These are phyloP conservation scores for Pocillopora meandrina DNA, from an alignment of 92 coral and sea anemone genomes.

Conservation along the genomic window DNA sequence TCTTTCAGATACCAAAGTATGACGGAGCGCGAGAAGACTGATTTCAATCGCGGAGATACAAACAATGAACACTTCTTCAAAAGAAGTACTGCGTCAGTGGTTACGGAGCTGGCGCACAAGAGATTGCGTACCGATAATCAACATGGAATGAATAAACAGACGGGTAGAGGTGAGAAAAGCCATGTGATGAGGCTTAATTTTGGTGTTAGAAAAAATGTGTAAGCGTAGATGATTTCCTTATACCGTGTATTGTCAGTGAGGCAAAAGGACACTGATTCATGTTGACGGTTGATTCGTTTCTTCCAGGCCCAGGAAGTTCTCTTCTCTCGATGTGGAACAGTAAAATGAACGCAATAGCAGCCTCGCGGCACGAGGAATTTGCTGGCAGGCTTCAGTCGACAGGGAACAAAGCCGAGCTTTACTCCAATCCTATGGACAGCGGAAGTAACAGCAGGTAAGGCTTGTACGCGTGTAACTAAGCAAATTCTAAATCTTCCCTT, in stretches of 20 bases:
- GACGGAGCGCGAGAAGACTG: conserved; percentile 95
- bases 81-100: conserved; percentile 70
- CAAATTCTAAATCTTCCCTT: too few relatives aligned
- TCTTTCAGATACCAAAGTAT: conserved; percentile 75
- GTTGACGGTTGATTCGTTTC: background rate
- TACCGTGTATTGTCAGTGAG: background rate
- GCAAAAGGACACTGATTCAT: background rate
- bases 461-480: too few relatives aligned
- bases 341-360: conserved; percentile 90
- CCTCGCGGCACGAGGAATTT: conserved; percentile 96
- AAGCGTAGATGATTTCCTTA: background rate
- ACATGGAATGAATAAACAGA: conserved; percentile 46
- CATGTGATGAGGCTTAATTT: background rate
- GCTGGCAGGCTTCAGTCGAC: conserved; percentile 86
- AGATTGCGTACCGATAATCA: conserved; percentile 61
- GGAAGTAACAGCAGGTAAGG: conserved; percentile 71
- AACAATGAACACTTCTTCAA: conserved; percentile 94
- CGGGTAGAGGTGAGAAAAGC: conserved; percentile 48
- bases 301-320: conserved; percentile 66
- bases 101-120: conserved; percentile 77
- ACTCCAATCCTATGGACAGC: conserved; percentile 55
- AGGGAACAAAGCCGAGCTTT: conserved; percentile 87
- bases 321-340: conserved; percentile 89
- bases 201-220: background rate
- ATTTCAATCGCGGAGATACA: conserved; percentile 92